Evolutionary conservation across 2,797 vertebrate genomes (phyloP), one percentile per base, ranked within the genome.

Genomic region (Knipowitschia caucasica): DNA sequence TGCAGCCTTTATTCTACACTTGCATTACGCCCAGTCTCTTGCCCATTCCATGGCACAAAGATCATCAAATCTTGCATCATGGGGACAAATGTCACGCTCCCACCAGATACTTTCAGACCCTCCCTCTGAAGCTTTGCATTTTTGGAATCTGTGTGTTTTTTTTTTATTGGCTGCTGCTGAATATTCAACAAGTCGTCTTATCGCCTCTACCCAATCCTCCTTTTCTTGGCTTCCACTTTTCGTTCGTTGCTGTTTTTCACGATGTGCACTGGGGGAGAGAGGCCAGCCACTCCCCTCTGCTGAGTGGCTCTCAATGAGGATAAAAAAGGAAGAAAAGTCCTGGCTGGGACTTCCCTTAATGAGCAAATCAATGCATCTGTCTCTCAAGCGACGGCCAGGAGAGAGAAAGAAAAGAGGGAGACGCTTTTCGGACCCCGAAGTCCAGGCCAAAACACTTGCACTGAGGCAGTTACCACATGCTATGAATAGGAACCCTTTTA

Each of bases 311-410:
- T 90, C 85, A 89, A 85, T 85, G 79, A 82, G 77, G 56, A 76
- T 77, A 84, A 84, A 83, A 87, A 83, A 62, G 75, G 71, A 73
- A 78, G 64, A 75, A 79, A 84, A 83, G 77, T 76, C 81, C 78
- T 65, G 81, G 77, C 80, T 66, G 69, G 78, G 82, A 80, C 84
- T 85, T 78, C 63, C 73, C 82, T 75, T 90, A 90, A 90, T 89
- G 91, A 90, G 88, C 88, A 87, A 90, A 90, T 89, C 89, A 90
- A 88, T 89, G 89, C 86, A 89, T 86, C 85, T 84, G 85, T 86
- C 84, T 82, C 81, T 85, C 77, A 84, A 87, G 87, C 83, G 83
- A 73, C 42, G 65, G 62, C 31, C 33, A 50, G 64, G 76, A 60
- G 66, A 36, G 60, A 50, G 63, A 61, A 56, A 77, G 80, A 78